Evolutionary conservation across 2,797 vertebrate genomes (phyloP).

Genomic region (Lacerta agilis): DNA sequence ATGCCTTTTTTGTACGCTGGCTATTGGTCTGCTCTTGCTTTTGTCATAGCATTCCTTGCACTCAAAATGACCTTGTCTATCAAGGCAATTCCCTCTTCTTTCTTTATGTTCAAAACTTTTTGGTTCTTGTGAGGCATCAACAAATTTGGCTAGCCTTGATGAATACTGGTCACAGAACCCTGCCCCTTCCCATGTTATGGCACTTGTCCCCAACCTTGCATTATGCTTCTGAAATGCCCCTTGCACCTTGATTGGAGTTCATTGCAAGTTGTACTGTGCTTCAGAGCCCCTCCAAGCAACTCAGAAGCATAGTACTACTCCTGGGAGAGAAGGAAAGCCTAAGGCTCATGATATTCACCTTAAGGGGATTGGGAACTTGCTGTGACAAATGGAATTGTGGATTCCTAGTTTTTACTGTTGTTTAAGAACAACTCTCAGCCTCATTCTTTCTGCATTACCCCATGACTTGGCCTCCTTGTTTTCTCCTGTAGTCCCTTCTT

Average conservation of each 20-base stretch:
- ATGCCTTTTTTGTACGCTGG: background rate
- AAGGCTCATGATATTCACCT: background rate
- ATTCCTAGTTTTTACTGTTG: background rate
- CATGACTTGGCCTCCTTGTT: background rate
- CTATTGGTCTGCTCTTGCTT: background rate
- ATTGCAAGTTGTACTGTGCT: background rate
- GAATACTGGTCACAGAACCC: background rate
- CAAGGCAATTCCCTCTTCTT: background rate
- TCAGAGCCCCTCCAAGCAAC: background rate
- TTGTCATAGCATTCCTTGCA: background rate
- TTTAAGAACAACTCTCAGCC: background rate
- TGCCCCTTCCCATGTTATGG: background rate
- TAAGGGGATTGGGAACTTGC: background rate
- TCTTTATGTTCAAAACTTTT: background rate
- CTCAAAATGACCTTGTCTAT: background rate
- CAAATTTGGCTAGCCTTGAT: background rate
- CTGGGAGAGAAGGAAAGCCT: background rate
- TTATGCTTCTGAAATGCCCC: background rate
- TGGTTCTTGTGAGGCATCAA: background rate
- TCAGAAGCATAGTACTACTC: background rate
- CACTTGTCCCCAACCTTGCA: background rate
- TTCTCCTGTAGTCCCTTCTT: background rate
- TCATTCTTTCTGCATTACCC: background rate
- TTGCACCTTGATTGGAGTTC: no score
- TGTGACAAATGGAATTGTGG: background rate